Evolutionary conservation across 2,888 invertebrate species (phyloP), one percentile per base, ranked within the genome.

Genomic region (Myopa testacea): DNA sequence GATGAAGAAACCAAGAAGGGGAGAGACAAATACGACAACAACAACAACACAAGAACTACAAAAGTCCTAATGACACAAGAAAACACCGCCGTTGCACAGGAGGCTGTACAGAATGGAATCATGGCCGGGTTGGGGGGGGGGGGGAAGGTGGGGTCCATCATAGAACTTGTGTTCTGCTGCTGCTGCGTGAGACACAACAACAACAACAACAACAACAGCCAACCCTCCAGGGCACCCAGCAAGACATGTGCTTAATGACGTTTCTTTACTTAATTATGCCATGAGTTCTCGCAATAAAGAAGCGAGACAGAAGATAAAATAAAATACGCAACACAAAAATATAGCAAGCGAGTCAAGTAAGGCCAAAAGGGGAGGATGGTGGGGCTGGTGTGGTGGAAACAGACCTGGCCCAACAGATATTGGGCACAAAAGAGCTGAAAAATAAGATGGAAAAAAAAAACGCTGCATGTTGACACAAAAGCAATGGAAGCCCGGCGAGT

Each of bases 251-350:
- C 84, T 84, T 86, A 84, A 85, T 86, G 86, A 85, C 86, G 84
- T 86, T 85, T 86, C 86, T 85, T 85, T 85, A 86, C 86, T 85
- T 85, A 85, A 85, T 85, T 85, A 85, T 85, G 84, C 84, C 84
- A 84, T 84, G 84, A 85, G 86, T 83, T 84, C 81, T 83, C 82
- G 83, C 84, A 84, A 86, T 84, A 84, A 84, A 79, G 14, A 58
- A 37, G 16, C 52, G 14, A 70, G 16, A 70, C 10, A 70, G 12
- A 52, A 69, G 34, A 37, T 34, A 70, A 70, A 70, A n/a, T 34
- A 55, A 55, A 52, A 70, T 16, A 37, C 4, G 37, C 26, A 26
- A 26, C 26, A 5, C 10, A 63, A 16, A 16, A 63, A 34, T 12
- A 63, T 4, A 14, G 37, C 45, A 3, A 45, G 45, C 45, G 10